Evolutionary conservation across 1,140 invertebrate species (phyloP).

Genomic region (Drusus annulatus): DNA sequence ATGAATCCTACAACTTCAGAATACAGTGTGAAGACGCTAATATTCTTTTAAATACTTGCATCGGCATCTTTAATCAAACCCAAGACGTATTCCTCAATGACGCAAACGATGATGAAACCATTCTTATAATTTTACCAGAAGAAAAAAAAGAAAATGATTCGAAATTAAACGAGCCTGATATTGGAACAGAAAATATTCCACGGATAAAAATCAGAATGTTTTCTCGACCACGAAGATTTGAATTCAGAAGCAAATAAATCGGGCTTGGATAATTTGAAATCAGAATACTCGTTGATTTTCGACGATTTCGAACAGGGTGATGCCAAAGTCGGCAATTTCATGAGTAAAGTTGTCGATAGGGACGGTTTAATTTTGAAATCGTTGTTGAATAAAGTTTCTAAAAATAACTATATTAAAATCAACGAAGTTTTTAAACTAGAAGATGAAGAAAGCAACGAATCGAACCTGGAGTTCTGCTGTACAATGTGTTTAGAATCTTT

Average conservation of each 20-base stretch:
- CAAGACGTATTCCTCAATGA: slow-evolving; percentile 6
- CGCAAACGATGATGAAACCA: slow-evolving; percentile 44
- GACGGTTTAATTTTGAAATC: slow-evolving; percentile 23
- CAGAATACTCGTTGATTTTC: background rate
- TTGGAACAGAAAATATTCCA: background rate
- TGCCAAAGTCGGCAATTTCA: background rate
- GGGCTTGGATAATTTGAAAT: background rate
- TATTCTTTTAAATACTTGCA: slow-evolving; percentile 43
- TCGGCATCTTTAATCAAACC: slow-evolving; percentile 27
- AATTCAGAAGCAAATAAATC: slow-evolving; percentile 6
- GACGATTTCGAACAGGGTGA: background rate
- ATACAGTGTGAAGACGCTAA: slow-evolving; percentile 53
- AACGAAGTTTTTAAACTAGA: background rate
- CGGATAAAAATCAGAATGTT: background rate
- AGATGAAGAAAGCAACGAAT: background rate
- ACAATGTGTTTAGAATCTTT: slow-evolving; percentile 52
- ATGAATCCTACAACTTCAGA: slow-evolving; percentile 49
- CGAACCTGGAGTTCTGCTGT: slow-evolving; percentile 27
- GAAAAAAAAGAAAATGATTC: background rate
- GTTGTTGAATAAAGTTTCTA: slow-evolving; percentile 11
- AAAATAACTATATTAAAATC: background rate
- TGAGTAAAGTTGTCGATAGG: background rate
- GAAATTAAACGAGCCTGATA: background rate
- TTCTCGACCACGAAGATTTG: background rate
- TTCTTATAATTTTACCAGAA: slow-evolving; percentile 49